Percentiles rank a stretch among this genome's conserved stretches.
Evolutionary conservation across 2,113 vertebrate genomes (phyloP).

Genomic region (Macaca nemestrina): DNA sequence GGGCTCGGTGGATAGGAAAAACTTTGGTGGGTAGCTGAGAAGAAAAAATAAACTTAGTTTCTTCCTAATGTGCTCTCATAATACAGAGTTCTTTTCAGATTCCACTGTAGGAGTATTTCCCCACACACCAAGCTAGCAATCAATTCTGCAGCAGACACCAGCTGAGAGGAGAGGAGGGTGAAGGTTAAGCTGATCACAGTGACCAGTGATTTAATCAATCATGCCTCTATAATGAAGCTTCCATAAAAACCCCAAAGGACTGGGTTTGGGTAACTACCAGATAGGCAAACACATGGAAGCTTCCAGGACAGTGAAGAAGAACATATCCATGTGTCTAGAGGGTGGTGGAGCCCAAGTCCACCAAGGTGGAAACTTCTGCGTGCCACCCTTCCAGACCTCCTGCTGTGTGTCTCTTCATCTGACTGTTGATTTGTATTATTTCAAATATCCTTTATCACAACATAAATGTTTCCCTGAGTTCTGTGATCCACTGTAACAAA

Average conservation of each 20-base stretch:
- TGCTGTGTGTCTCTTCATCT: neutral
- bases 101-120: neutral
- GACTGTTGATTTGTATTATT: neutral
- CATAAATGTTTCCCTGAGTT: neutral
- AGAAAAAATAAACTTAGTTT: neutral
- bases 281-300: neutral
- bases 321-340: neutral
- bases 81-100: neutral
- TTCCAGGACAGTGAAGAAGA: neutral
- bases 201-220: neutral
- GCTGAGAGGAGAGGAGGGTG: neutral
- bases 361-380: neutral
- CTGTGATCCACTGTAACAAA: neutral
- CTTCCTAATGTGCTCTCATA: neutral
- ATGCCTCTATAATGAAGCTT: neutral
- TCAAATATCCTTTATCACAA: neutral
- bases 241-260: neutral
- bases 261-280: neutral
- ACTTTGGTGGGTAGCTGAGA: neutral
- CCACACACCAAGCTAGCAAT: neutral
- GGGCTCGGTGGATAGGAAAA: neutral
- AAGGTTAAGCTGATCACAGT: neutral
- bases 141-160: neutral
- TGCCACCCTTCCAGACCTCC: neutral
- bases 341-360: rapidly evolving